These are phyloP conservation scores for Syncerus caffer DNA, from an alignment of 2,797 vertebrate genomes.

Conservation along the genomic window DNA sequence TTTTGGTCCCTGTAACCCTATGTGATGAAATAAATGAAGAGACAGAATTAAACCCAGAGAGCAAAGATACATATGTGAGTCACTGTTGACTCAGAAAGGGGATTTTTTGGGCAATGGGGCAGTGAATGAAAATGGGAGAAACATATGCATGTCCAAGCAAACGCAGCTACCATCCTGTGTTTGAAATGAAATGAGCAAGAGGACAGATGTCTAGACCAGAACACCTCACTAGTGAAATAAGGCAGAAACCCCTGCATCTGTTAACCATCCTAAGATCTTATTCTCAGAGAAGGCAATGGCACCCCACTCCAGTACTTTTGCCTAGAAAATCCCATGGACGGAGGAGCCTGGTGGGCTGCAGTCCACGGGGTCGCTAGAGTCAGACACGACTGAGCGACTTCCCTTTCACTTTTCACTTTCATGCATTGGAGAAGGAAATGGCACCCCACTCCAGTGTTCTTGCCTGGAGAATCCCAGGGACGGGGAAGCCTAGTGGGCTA, in stretches of 20 bases:
- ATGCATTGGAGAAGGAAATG: too few relatives aligned
- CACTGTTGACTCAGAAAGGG: conserved; percentile 20
- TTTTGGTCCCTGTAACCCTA: conserved; percentile 44
- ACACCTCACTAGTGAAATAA: neutral
- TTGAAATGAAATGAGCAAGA: neutral
- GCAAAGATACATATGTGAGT: conserved; percentile 41
- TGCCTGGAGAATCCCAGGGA: too few relatives aligned
- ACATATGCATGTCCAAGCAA: neutral
- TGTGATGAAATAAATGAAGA: conserved; percentile 60
- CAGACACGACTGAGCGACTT: too few relatives aligned
- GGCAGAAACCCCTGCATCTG: neutral
- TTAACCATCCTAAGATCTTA: neutral
- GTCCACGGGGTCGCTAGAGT: too few relatives aligned
- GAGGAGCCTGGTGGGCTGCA: too few relatives aligned
- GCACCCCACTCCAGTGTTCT: too few relatives aligned
- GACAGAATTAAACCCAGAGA: conserved; percentile 58
- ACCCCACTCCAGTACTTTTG: too few relatives aligned
- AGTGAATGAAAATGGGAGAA: conserved; percentile 22
- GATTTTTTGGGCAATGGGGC: conserved; percentile 54
- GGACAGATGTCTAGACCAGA: neutral
- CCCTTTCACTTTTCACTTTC: too few relatives aligned
- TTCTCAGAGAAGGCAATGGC: neutral
- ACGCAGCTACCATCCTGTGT: neutral
- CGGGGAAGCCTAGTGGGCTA: fast-evolving
- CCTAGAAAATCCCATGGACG: too few relatives aligned